Conservation (phyloP, 1,140 invertebrate species). For the Homalodisca vitripennis region DNA sequence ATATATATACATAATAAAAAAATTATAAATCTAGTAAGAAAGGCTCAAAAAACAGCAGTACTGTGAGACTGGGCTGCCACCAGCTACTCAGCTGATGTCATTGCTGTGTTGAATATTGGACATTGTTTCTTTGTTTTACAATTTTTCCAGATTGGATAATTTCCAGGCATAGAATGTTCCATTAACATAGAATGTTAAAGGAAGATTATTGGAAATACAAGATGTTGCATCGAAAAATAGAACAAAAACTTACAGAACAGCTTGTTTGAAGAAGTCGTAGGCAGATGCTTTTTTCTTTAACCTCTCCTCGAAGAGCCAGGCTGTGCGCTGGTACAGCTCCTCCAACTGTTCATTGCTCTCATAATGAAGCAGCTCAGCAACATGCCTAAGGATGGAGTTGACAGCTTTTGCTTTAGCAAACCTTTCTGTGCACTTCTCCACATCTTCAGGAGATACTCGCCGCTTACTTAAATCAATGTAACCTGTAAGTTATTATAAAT, state of each 20-base stretch:
- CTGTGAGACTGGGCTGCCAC: too few species aligned
- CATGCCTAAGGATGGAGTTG: constrained; percentile 96
- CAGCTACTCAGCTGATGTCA: too few species aligned
- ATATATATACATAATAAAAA: too few species aligned
- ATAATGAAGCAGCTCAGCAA: constrained; percentile 92
- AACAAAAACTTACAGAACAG: constrained; percentile 77
- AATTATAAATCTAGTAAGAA: too few species aligned
- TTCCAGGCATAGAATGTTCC: too few species aligned
- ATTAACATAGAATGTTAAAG: too few species aligned
- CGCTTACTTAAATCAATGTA: constrained; percentile 99
- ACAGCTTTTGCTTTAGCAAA: constrained; percentile 99
- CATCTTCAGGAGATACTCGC: constrained; percentile 96
- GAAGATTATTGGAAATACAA: too few species aligned
- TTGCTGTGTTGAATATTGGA: too few species aligned
- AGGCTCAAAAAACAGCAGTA: too few species aligned
- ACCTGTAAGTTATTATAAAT: constrained; percentile 64
- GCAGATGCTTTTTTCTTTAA: constrained; percentile 94
- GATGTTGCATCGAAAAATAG: too few species aligned
- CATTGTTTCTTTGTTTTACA: too few species aligned
- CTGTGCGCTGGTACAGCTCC: constrained; percentile 95
- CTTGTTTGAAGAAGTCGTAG: constrained; percentile 98
- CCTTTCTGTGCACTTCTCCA: constrained; percentile 96
- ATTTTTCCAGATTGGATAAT: too few species aligned
- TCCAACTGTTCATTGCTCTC: constrained; percentile 90
- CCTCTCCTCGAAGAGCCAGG: constrained; percentile 98